Evolutionary conservation across 2,113 vertebrate genomes (phyloP), one percentile per base, ranked within the genome.

Genomic region (Phalacrocorax carbo): DNA sequence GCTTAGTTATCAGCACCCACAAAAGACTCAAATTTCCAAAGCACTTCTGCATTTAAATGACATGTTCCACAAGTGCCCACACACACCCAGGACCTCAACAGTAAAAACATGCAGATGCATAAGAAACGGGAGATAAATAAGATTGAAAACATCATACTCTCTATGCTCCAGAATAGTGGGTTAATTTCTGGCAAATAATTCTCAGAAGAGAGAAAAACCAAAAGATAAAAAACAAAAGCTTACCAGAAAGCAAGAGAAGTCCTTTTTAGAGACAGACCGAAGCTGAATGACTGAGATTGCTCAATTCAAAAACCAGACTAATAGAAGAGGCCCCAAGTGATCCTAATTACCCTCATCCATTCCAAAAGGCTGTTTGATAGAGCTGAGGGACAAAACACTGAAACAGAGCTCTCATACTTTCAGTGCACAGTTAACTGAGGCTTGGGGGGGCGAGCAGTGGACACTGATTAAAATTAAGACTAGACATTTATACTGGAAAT

Each of bases 401-500:
- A 71, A 73, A 90, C 40, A 72, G 3, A 85, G 34, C 15, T 90
- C 30, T 66, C 19, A 8, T 36, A 40, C 16, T 71, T 66, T 71
- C 38, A 75, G 21, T 65, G 38, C 15, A 55, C 7, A 51, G 46
- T 82, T 72, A 82, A 91, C 21, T 57, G 44, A 84, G 38, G 26
- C 21, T 40, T 46, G 36, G 20, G 12, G 7, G 2, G 5, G 7
- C 2, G 10, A 4, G 7, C 5, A 2, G 15, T 17, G 15, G 30
- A 55, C 14, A 38, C 5, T 8, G 27, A 90, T 34, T 51, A 70
- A 96, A 94, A 87, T 11, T 46, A 32, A 75, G 52, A 91, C 71
- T 36, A 91, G 48, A 85, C 5, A 71, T 73, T 87, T 66, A 82
- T 23, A 40, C 8, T 54, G 15, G 40, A 89, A 90, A 82, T 51